Evolutionary conservation across 1,140 invertebrate species (phyloP).

Genomic region (Drosophila kikkawai): DNA sequence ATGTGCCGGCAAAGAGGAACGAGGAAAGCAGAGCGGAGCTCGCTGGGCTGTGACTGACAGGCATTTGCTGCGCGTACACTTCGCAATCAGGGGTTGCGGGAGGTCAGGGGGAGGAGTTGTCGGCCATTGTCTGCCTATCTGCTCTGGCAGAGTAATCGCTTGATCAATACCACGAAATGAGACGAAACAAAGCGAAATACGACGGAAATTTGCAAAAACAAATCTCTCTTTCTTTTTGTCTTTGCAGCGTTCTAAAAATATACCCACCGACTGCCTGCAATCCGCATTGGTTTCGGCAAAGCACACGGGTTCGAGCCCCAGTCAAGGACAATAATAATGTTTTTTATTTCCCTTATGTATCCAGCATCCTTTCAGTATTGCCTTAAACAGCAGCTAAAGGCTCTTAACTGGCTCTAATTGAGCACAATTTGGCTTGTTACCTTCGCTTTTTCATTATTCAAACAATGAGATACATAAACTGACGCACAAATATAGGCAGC

Average conservation of each 20-base stretch:
- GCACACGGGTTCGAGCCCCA: slow-evolving; percentile 13
- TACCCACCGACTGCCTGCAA: neutral
- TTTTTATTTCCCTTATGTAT: neutral
- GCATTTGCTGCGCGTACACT: slow-evolving; percentile 12
- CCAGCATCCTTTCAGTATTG: slow-evolving; percentile 2
- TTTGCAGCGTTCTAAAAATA: slow-evolving; percentile 41
- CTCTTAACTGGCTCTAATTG: slow-evolving; percentile 1
- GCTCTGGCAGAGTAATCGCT: slow-evolving; percentile 28
- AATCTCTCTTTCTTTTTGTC: neutral
- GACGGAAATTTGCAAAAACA: slow-evolving; percentile 13
- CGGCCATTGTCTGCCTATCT: slow-evolving; percentile 50
- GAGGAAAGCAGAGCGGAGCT: slow-evolving; percentile 15
- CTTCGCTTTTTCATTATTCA: slow-evolving; percentile 4
- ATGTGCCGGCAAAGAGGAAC: slow-evolving; percentile 2
- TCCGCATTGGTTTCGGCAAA: neutral
- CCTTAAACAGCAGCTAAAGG: neutral
- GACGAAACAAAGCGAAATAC: slow-evolving; percentile 27
- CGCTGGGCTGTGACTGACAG: slow-evolving; percentile 44
- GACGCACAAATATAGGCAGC: slow-evolving; percentile 2
- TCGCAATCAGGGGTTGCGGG: neutral
- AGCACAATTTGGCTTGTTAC: neutral
- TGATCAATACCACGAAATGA: slow-evolving; percentile 45
- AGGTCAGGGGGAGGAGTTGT: slow-evolving; percentile 35
- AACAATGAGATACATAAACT: slow-evolving; percentile 10
- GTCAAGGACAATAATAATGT: slow-evolving; percentile 2